Percentiles rank a stretch among this genome's conserved stretches.
Evolutionary conservation across 2,797 vertebrate genomes (phyloP).

Genomic region (Muscicapa striata): DNA sequence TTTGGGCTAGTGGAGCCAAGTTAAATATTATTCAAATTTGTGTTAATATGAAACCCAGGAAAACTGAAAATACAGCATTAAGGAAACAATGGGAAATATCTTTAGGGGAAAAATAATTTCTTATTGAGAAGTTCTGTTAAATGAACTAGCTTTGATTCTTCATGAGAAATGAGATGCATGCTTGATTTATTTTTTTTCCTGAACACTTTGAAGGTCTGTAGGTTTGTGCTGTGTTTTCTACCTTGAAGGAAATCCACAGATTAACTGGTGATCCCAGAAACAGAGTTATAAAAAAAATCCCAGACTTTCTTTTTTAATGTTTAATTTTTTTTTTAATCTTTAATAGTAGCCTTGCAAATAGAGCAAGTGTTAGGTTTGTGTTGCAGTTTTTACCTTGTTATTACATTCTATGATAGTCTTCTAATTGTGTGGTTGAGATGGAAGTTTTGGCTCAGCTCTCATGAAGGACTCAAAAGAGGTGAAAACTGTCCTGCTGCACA

Average conservation of each 20-base stretch:
- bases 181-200: neutral
- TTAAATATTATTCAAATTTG: conserved; percentile 58
- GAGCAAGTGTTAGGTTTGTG: neutral
- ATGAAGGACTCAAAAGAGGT: conserved; percentile 31
- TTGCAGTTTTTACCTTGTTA: conserved; percentile 5
- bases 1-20: conserved; percentile 18
- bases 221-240: neutral
- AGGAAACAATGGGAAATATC: neutral
- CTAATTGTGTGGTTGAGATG: neutral
- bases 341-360: neutral
- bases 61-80: neutral
- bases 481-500: neutral
- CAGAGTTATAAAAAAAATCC: neutral
- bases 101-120: neutral
- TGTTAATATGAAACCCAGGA: conserved; percentile 35
- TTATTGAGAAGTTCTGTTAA: neutral
- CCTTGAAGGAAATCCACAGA: neutral
- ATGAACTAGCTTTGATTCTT: neutral
- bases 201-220: neutral
- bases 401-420: neutral
- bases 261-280: neutral
- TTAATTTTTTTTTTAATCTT: neutral
- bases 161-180: neutral
- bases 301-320: neutral
- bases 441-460: neutral